Percentiles rank a stretch among this genome's conserved stretches.
These are phyloP conservation scores for Chloroceryle amazona DNA, from an alignment of 2,797 vertebrate genomes.

Conservation along the genomic window DNA sequence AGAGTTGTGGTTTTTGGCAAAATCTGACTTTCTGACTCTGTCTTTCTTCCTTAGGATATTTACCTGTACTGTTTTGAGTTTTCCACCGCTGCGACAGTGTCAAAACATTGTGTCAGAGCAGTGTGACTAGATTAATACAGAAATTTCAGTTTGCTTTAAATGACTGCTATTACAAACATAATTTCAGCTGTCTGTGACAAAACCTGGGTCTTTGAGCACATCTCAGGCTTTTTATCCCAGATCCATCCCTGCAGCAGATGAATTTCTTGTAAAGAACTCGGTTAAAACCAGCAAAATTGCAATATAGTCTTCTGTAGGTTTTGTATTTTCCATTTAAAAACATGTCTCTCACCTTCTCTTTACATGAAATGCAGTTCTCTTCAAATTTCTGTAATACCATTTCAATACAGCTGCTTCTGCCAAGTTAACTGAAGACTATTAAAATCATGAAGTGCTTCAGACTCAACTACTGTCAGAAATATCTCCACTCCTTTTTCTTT, in stretches of 20 bases:
- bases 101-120: background rate
- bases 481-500: background rate
- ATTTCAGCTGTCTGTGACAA: background rate
- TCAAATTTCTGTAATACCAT: background rate
- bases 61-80: background rate
- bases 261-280: background rate
- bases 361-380: background rate
- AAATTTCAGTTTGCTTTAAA: background rate
- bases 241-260: background rate
- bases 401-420: background rate
- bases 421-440: constrained; percentile 5
- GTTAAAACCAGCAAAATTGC: background rate
- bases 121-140: background rate
- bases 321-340: background rate
- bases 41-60: background rate
- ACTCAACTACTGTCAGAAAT: constrained; percentile 5
- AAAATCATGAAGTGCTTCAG: background rate
- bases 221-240: background rate
- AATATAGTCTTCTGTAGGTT: background rate
- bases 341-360: background rate
- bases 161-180: background rate
- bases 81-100: background rate
- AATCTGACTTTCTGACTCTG: background rate
- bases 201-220: background rate
- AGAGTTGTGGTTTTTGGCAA: background rate